phyloP scores from a whole-genome alignment of 2,797 vertebrate species.

The Cottoperca gobio region DNA sequence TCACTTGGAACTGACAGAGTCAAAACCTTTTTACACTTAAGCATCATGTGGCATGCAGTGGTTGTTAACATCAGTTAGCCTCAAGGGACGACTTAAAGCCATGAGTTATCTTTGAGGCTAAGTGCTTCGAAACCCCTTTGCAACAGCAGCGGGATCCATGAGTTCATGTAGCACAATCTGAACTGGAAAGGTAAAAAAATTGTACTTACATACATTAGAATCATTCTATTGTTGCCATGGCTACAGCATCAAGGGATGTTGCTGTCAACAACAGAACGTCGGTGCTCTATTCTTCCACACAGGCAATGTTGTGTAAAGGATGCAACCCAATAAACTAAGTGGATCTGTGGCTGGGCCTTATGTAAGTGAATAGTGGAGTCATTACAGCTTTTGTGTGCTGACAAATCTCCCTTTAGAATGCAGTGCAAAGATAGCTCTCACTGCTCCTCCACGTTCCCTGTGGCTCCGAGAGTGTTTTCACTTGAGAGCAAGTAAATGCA shows the following conservation, averaged over 20 bases:
- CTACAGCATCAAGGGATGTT: conserved; percentile 9
- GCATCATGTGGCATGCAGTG: background rate
- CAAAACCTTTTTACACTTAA: conserved; percentile 19
- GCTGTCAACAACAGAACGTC: background rate
- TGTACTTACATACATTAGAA: background rate
- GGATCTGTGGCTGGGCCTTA: background rate
- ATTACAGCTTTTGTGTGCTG: conserved; percentile 18
- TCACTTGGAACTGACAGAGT: background rate
- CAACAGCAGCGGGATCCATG: conserved; percentile 16
- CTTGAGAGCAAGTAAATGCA: background rate
- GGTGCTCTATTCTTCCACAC: background rate
- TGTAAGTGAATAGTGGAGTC: conserved; percentile 2
- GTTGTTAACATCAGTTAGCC: conserved; percentile 61
- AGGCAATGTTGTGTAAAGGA: conserved; percentile 9
- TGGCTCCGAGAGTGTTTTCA: background rate
- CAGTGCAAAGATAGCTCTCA: background rate
- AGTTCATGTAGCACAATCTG: background rate
- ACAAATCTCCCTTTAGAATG: conserved; percentile 1
- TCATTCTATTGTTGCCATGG: conserved; percentile 31
- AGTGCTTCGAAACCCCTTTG: conserved; percentile 41
- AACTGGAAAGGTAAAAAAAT: conserved; percentile 16
- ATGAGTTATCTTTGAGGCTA: conserved; percentile 38
- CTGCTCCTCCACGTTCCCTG: background rate
- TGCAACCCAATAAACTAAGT: background rate
- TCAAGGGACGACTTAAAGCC: conserved; percentile 43